Conservation (phyloP, 1,140 invertebrate genomes). For the Eurosta solidaginis region DNA sequence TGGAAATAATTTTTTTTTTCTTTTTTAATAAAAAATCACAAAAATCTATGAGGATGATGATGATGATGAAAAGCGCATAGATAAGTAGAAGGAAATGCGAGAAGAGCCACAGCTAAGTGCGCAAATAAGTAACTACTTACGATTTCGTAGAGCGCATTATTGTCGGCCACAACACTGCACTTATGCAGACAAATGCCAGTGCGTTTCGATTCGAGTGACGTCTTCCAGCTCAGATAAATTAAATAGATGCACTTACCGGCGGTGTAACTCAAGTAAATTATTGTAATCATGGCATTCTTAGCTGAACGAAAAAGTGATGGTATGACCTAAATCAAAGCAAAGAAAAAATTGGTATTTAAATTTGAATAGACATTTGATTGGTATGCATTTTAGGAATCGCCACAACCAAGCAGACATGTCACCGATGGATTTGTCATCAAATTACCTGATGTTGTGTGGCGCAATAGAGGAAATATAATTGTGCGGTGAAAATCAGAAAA, state of each 20-base stretch:
- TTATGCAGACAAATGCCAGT: slow-evolving; percentile 58
- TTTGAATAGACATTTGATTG: not conserved
- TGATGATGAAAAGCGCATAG: not conserved
- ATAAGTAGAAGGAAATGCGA: not conserved
- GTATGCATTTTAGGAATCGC: not conserved
- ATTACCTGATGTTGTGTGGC: slow-evolving; percentile 46
- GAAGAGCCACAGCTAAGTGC: not conserved
- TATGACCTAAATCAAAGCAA: slow-evolving; percentile 38
- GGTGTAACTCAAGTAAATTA: slow-evolving; percentile 50
- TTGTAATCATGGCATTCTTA: slow-evolving; percentile 52
- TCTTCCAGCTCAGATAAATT: slow-evolving; percentile 58
- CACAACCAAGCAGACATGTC: not conserved
- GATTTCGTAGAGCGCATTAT: slow-evolving; percentile 56
- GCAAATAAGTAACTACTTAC: slow-evolving; percentile 34
- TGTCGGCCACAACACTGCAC: slow-evolving; percentile 54
- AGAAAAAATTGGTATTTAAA: not conserved
- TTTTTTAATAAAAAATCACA: not conserved
- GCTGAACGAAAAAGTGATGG: slow-evolving; percentile 55
- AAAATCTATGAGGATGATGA: not conserved
- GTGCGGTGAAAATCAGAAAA: slow-evolving; percentile 57
- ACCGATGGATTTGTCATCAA: too few relatives aligned
- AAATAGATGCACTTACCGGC: slow-evolving; percentile 57
- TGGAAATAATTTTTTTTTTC: not conserved
- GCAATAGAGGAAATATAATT: slow-evolving; percentile 58
- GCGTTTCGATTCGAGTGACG: slow-evolving; percentile 54